Conservation (phyloP, 2,797 vertebrate species). For the Ceryle rudis region DNA sequence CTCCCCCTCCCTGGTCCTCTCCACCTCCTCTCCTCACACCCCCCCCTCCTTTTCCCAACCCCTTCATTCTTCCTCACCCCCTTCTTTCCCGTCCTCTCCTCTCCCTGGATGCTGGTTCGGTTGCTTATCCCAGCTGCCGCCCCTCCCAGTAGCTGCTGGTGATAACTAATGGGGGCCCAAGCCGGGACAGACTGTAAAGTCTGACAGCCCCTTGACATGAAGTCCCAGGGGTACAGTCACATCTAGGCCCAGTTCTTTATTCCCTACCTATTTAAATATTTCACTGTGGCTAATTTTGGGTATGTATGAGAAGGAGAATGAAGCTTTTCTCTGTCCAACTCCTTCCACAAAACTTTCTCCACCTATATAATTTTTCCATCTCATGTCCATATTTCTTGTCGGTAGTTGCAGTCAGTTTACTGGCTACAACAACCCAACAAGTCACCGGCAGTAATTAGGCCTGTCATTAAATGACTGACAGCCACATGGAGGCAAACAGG, state of each 20-base stretch:
- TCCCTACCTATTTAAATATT: neutral
- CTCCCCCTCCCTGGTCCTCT: no score
- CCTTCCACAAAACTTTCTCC: neutral
- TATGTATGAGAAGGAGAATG: neutral
- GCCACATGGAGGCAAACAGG: neutral
- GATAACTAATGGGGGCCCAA: no score
- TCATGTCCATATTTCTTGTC: neutral
- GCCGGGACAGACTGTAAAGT: neutral
- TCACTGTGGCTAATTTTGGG: neutral
- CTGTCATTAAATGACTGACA: neutral
- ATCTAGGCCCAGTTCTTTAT: no score
- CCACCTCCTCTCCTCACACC: no score
- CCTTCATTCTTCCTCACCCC: no score
- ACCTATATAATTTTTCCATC: neutral
- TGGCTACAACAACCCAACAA: rapidly evolving
- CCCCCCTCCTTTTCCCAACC: no score
- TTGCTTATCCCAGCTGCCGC: no score
- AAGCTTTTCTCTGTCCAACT: neutral
- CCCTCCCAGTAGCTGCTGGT: no score
- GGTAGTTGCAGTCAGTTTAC: neutral
- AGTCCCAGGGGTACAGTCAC: neutral
- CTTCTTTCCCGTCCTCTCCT: no score
- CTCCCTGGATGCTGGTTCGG: no score
- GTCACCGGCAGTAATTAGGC: neutral
- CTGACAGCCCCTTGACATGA: neutral